Evolutionary conservation across 2,888 invertebrate genomes (phyloP), one percentile per base, ranked within the genome.

Genomic region (Limnephilus marmoratus): DNA sequence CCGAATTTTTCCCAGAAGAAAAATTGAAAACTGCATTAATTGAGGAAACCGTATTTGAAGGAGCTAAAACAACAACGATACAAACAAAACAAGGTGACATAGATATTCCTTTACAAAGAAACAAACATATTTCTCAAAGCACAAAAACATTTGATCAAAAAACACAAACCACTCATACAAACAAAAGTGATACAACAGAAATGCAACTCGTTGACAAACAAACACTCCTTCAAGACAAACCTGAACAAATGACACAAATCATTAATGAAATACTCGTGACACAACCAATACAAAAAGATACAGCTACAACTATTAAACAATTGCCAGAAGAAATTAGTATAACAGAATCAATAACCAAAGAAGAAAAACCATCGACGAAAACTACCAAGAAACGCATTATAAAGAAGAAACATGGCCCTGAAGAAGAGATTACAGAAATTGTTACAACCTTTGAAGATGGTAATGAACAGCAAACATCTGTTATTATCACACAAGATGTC

Each of bases 331-430:
- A 95, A 93, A 93, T 94, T 18, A 95, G 90, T 18, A 91, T 94
- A 11, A 94, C 94, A 91, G 94, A 94, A 93, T 93, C 94, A 24
- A 80, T 94, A 90, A 94, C 95, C 80, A 94, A 95, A 24, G 95
- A 95, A 34, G 94, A 94, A 13, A 82, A n/a, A 93, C 95, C 95
- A 0, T 95, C 94, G 91, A 95, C 95, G 93, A 94, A 94, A 90
- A 94, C 94, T 29, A 94, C 94, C n/a, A 95, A 94, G 89, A 94
- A 94, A 92, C 93, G 94, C 13, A 94, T 94, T 15, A 49, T 94
- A 11, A 94, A 94, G 92, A 95, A 94, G 93, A 94, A 94, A 88
- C 94, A 94, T 68, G 94, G 94, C 12, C 85, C 82, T 29, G 93
- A 94, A 45, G 93, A 93, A 91, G 95, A 95, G 93, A 94, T 95